Evolutionary conservation across 92 coral and sea anemone genomes (phyloP), one percentile per base, ranked within the genome.

Genomic region (Phymanthus crucifer): DNA sequence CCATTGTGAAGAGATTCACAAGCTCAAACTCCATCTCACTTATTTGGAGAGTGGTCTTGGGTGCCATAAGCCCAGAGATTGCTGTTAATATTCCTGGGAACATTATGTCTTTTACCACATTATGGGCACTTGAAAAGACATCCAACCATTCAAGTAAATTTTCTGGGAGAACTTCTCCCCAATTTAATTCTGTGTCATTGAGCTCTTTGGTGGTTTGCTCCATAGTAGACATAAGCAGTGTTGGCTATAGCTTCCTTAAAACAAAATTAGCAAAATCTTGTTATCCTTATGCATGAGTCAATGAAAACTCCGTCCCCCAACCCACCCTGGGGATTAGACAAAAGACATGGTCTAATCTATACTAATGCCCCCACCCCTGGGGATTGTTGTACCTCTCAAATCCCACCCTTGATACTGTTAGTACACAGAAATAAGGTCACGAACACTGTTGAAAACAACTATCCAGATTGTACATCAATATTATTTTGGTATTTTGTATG

Each of bases 1-100:
- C 47, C 0, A 69, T 69, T 26, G 47, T 69, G 47, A 69, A 69
- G 7, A 69, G 73, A 26, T 69, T 69, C 7, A 69, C 73, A 18
- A 43, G 73, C 31, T 69, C 73, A 31, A 18, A 27, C 31, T 69
- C 73, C 47, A 69, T 69, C 11, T 69, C 73, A 34, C 43, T 34
- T 19, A 69, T 34, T 34, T 69, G 40, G 47, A 69, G 73, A 18
- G 73, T 69, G 43, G 73, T 69, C 31, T 5, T 27, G 0, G 73
- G 73, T 31, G 73, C 73, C 37, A 69, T 69, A 38, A 69, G 73
- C 21, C 73, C 73, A 69, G 73, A 69, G 43, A 69, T 34, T 27
- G 73, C 43, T 7, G 73, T 69, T 26, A 31, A 69, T 31, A 69
- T 38, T n/a, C 43, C 40, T 23, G 73, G 73, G 31, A 69, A 69